Percentiles rank a stretch among this genome's conserved stretches.
These are phyloP conservation scores for Candidula unifasciata DNA, from an alignment of 2,888 invertebrate genomes.

Conservation along the genomic window DNA sequence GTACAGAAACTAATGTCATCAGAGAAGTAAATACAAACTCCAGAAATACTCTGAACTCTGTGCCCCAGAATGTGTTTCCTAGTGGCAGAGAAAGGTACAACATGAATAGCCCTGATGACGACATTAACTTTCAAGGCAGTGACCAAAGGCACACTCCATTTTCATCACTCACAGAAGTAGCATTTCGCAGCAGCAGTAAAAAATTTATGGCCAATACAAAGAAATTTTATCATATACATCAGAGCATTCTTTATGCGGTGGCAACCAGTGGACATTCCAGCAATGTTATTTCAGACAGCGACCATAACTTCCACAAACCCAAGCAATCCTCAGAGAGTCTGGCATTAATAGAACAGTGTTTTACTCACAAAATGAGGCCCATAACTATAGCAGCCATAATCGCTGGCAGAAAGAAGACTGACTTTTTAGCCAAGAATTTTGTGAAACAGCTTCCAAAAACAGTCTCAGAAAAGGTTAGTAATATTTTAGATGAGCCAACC, in stretches of 20 bases:
- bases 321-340: conserved; percentile 48
- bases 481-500: conserved; percentile 9
- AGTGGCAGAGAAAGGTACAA: neutral
- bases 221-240: conserved; percentile 39
- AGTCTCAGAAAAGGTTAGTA: conserved; percentile 19
- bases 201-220: conserved; percentile 44
- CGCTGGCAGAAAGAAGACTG: conserved; percentile 40
- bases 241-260: conserved; percentile 24
- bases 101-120: conserved; percentile 4
- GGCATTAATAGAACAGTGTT: conserved; percentile 64
- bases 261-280: neutral
- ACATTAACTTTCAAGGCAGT: neutral
- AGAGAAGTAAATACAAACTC: neutral
- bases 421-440: conserved; percentile 39
- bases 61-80: neutral
- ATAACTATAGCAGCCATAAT: conserved; percentile 63
- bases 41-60: neutral
- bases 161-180: conserved; percentile 31
- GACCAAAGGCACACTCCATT: conserved; percentile 30
- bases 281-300: neutral
- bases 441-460: conserved; percentile 28
- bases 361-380: conserved; percentile 65
- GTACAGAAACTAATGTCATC: neutral
- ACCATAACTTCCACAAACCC: conserved; percentile 5
- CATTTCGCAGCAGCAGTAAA: conserved; percentile 2